Conservation (phyloP, 2,888 invertebrate genomes). For the Diaprepes abbreviatus region DNA sequence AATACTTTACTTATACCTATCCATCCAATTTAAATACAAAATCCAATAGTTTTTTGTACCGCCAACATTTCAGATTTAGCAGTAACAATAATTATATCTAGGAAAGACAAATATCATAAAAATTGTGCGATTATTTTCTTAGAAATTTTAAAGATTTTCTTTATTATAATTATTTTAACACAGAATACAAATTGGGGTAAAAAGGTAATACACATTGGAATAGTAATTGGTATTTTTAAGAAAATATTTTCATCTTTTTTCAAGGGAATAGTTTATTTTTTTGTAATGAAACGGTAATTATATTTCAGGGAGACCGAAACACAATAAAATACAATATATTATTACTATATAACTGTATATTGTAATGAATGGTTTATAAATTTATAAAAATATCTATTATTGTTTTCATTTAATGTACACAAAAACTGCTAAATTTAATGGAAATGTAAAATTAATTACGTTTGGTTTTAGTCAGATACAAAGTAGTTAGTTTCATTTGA, state of each 20-base stretch:
- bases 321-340: background rate
- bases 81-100: slow-evolving; percentile 18
- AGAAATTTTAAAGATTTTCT: slow-evolving; percentile 26
- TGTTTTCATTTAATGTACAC: no score
- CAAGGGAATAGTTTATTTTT: no score
- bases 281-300: no score
- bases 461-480: no score
- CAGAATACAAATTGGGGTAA: slow-evolving; percentile 21
- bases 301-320: background rate
- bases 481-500: no score
- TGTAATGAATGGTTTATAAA: no score
- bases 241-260: background rate
- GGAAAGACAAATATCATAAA: slow-evolving; percentile 39
- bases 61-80: slow-evolving; percentile 12
- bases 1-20: slow-evolving; percentile 7
- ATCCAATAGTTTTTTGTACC: slow-evolving; percentile 1
- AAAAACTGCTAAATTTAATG: no score
- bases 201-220: slow-evolving; percentile 16
- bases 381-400: no score
- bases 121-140: slow-evolving; percentile 46
- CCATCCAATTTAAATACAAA: slow-evolving; percentile 13
- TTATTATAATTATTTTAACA: slow-evolving; percentile 33
- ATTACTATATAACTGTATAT: no score
- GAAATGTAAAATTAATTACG: no score
- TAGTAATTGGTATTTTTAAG: background rate